Base-by-base conservation (phyloP, 92 coral and sea anemone genomes). In the Zoanthus solanderi region DNA sequence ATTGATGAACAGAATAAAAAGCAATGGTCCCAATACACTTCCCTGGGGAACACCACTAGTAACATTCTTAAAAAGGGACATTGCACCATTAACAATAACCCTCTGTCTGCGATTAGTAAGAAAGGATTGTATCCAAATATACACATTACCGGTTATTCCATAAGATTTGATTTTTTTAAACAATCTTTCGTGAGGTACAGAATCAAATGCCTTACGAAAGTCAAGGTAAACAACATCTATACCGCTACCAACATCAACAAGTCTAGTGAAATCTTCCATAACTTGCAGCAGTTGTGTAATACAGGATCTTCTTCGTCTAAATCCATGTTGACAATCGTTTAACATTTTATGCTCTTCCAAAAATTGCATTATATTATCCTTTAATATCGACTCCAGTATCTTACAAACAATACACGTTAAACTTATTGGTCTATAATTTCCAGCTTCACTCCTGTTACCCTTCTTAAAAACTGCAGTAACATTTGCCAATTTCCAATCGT, bases 201-300 rank as follows among this genome's bases (percentile, higher is more conserved):
- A n/a, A n/a, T n/a, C n/a, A n/a, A n/a, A n/a, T n/a, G n/a, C n/a
- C n/a, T n/a, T n/a, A n/a, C n/a, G n/a, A n/a, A n/a, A n/a, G n/a
- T n/a, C n/a, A n/a, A n/a, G 69, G 69, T 63, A 63, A 63, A 63
- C 69, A 63, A 63, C 76, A 71, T 71, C 76, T 71, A 71, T 71
- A 71, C 76, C 76, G 76, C 76, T 71, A 71, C 76, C 76, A 71
- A 71, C 76, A 71, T 71, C 76, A 71, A 71, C 76, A 71, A 71
- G 76, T 71, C 76, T 71, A 71, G 76, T 71, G 76, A 71, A 71
- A 71, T 71, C 76, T 71, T 71, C 76, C 76, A 71, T 71, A 71
- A 71, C 76, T 71, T 71, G 76, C 46, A 71, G 76, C 5, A 71
- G 76, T 71, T 71, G 76, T 71, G 76, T 71, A 71, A 71, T 71